Conservation (phyloP, 2,888 invertebrate genomes). For the Malthinus flaveolus region DNA sequence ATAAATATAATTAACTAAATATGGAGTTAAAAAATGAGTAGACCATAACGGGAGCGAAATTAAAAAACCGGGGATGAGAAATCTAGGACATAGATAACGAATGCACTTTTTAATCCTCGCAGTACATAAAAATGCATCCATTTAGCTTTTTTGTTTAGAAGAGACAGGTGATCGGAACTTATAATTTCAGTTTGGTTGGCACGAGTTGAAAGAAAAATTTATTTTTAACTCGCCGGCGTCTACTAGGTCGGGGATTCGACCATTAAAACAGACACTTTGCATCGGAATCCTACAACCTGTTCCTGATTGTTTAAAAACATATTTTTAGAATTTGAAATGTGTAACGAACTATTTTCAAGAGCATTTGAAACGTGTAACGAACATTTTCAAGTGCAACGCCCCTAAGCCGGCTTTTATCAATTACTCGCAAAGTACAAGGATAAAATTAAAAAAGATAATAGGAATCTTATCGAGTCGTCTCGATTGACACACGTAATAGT, state of each 20-base stretch:
- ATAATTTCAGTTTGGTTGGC: too few species aligned
- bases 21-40: slow-evolving; percentile 12
- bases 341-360: neutral
- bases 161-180: slow-evolving; percentile 3
- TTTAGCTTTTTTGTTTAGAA: neutral
- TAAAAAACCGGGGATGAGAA: slow-evolving; percentile 22
- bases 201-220: neutral
- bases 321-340: neutral
- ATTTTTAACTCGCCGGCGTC: slow-evolving; percentile 2
- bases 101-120: slow-evolving; percentile 14
- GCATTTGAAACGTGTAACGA: neutral
- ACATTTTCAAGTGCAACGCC: slow-evolving; percentile 6
- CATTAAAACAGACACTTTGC: slow-evolving; percentile 8
- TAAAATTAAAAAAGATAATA: neutral
- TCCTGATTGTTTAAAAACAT: too few species aligned
- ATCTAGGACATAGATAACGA: slow-evolving; percentile 29
- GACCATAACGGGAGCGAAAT: slow-evolving; percentile 12
- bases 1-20: neutral
- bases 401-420: slow-evolving; percentile 1
- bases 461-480: too few species aligned
- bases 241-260: neutral
- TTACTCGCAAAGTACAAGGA: neutral
- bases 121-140: neutral
- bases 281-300: slow-evolving; percentile 17
- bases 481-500: too few species aligned